These are phyloP conservation scores for Fringilla coelebs DNA, from an alignment of 2,797 vertebrate species.

Conservation along the genomic window DNA sequence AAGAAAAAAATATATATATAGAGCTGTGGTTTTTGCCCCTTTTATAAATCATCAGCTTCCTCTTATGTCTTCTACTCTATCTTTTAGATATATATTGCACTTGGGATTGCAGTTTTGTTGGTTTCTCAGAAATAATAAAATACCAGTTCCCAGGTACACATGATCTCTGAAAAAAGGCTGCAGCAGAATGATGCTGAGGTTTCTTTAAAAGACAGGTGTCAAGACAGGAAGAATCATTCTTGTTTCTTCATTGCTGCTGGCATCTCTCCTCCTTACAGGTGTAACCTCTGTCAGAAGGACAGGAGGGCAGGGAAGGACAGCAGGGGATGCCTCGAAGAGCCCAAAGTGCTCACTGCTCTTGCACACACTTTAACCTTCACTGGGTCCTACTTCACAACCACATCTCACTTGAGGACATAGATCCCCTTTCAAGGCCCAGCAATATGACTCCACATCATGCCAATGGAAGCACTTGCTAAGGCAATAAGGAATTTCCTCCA, in stretches of 20 bases:
- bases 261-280: not conserved
- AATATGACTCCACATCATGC: not conserved
- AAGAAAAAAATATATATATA: not conserved
- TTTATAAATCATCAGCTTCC: not conserved
- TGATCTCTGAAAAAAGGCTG: not conserved
- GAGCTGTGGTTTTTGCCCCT: not conserved
- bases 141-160: not conserved
- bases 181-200: not conserved
- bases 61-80: not conserved
- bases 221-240: not conserved
- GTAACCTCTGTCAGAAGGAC: not conserved
- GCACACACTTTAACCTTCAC: not conserved
- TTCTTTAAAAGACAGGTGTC: not conserved
- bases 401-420: not conserved
- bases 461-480: not conserved
- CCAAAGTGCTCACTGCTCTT: not conserved
- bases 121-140: not conserved
- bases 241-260: not conserved
- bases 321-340: not conserved
- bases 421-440: not conserved
- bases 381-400: not conserved
- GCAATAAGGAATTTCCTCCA: not conserved
- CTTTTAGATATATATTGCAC: not conserved
- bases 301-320: not conserved
- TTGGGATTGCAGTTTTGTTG: not conserved